Base-by-base conservation (phyloP, 2,888 invertebrate genomes). In the Catocala nupta region DNA sequence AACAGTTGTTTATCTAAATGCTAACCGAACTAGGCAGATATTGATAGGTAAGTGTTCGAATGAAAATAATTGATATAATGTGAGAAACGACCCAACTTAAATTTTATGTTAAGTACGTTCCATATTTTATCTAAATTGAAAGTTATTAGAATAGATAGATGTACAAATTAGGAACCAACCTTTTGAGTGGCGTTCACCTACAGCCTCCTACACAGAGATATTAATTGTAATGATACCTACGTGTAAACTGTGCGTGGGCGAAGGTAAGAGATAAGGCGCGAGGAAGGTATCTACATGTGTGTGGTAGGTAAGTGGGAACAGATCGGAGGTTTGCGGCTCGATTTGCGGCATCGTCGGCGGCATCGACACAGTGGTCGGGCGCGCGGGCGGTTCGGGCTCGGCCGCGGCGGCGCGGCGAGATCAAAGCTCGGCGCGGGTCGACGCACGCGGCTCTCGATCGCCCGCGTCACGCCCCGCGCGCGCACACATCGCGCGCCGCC, bases 401-500 rank as follows among this genome's bases (percentile, higher is more conserved):
- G 50, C 62, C 58, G 47, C 36, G 47, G 55, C 55, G 68, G 75
- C 61, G 81, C 87, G 90, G 88, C 78, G 77, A 86, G 87, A 91
- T 92, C 91, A 92, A 91, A 92, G 90, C 83, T 72, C 78, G 76
- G 77, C 83, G 87, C 84, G 89, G 93, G 93, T 93, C 93, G 92
- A 92, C 91, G 93, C 89, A 91, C 93, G 92, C 90, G 89, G 89
- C 87, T 83, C 85, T 87, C 83, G 83, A 75, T 80, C 77, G 79
- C 71, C 76, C 80, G 76, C 75, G 80, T 73, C 81, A 74, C 81
- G 77, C 75, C 85, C 85, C 82, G 77, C 82, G 69, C 81, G 61
- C 81, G 73, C 71, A 70, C 75, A 66, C 75, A 50, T 59, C 60
- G 63, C 63, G 7, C 55, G 62, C 62, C 59, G 65, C 74, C 54